Percentiles rank a stretch among this genome's conserved stretches.
Evolutionary conservation across 2,797 vertebrate species (phyloP).

Genomic region (Paedocypris micromegethes): DNA sequence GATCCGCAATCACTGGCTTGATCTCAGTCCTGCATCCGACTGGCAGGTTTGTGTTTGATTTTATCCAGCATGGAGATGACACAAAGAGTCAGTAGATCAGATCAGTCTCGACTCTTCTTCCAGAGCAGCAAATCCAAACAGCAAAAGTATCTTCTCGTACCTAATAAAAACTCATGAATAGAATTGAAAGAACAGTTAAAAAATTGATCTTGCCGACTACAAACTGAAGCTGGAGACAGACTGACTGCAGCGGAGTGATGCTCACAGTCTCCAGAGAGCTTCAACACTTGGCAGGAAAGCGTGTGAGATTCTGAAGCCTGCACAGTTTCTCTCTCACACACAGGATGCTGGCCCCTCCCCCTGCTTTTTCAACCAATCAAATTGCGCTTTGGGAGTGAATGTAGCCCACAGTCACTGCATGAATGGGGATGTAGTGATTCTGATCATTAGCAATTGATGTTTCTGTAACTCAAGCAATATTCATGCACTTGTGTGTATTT

Average conservation of each 20-base stretch:
- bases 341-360: constrained; percentile 40
- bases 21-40: constrained; percentile 1
- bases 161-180: no score
- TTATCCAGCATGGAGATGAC: constrained; percentile 9
- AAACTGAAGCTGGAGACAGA: constrained; percentile 5
- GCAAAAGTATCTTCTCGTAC: no score
- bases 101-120: constrained; percentile 11
- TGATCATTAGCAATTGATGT: neutral
- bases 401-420: constrained; percentile 2
- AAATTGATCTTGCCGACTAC: neutral
- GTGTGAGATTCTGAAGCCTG: constrained; percentile 16
- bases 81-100: constrained; percentile 6
- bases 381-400: constrained; percentile 1
- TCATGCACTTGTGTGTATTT: neutral
- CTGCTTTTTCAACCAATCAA: constrained; percentile 34
- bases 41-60: neutral
- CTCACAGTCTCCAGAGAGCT: constrained; percentile 11
- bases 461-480: neutral
- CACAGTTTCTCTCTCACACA: constrained; percentile 21
- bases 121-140: neutral
- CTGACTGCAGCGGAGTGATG: constrained; percentile 10
- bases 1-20: neutral
- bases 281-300: constrained; percentile 23
- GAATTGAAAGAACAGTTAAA: neutral
- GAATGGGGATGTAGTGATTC: constrained; percentile 1